Base-by-base conservation (phyloP, 2,888 invertebrate species). In the Hemistola chrysoprasaria region DNA sequence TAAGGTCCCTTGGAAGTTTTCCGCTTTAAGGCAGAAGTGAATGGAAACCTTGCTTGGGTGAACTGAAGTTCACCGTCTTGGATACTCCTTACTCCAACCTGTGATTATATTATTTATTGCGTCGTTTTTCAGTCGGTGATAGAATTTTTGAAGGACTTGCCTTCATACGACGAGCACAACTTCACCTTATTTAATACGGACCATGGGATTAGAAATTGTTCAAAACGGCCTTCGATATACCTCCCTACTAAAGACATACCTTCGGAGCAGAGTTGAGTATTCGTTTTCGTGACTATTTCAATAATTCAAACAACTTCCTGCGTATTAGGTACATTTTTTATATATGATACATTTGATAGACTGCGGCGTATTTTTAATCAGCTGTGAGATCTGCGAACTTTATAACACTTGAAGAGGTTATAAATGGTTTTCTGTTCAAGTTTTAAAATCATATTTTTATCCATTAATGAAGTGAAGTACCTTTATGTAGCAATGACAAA, bases 231-330 rank as follows among this genome's bases (percentile, higher is more conserved):
- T 29, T 95, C 97, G 10, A 95, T 97, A 41, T 98, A 98, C 82
- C 91, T 98, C 54, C 96, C 97, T 28, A 98, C 98, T 25, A 96
- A 95, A 81, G 97, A 97, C 70, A 94, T 95, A 74, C 96, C 97
- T 54, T 95, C 97, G 33, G 97, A 97, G 85, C 97, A 98, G 92
- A 93, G 96, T 96, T 95, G 90, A 90, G 90, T 74, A 72, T 53
- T 42, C 40, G 61, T 53, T 56, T 61, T 31, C 24, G 5, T 11
- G 25, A 6, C 38, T 39, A 32, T 22, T 8, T n/a, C 8, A 4
- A 27, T 30, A 11, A n/a, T 20, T 5, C 11, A 6, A 20, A 38
- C 26, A 33, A 32, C 22, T 39, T 40, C 45, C 24, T 29, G 42
- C 47, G 40, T 16, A 16, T 16, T 16, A 3, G n/a, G n/a, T n/a